Conservation (phyloP, 2,888 invertebrate species). For the Mesorhabditis spiculigera region DNA sequence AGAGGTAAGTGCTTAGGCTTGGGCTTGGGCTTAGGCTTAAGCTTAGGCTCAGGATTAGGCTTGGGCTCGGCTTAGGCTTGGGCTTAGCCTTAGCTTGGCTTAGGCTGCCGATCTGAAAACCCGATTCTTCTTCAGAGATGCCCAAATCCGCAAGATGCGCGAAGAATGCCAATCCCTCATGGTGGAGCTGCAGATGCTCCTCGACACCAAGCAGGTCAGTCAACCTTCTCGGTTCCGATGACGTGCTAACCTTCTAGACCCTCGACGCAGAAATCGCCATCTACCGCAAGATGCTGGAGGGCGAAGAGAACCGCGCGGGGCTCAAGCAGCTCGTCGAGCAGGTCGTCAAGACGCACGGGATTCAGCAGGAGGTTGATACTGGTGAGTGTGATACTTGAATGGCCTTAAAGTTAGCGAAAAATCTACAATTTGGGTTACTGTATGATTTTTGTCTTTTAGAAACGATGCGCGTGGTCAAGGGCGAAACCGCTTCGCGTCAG, state of each 20-base stretch:
- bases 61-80: too few species aligned
- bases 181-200: constrained; percentile 56
- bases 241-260: constrained; percentile 36
- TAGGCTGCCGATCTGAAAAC: constrained; percentile 12
- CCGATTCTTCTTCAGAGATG: constrained; percentile 37
- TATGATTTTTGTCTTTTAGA: constrained; percentile 21
- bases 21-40: too few species aligned
- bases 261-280: constrained; percentile 65
- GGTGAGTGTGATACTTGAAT: constrained; percentile 17
- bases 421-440: background rate
- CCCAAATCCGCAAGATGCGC: constrained; percentile 54
- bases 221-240: background rate
- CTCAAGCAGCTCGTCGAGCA: constrained; percentile 56
- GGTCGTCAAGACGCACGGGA: constrained; percentile 55
- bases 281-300: constrained; percentile 65
- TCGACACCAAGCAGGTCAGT: constrained; percentile 61
- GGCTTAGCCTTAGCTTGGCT: background rate
- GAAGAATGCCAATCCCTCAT: constrained; percentile 59
- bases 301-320: constrained; percentile 62
- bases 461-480: constrained; percentile 43
- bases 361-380: constrained; percentile 47
- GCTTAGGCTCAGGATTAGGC: too few species aligned
- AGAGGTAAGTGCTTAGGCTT: constrained; percentile 14
- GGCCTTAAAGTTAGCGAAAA: background rate
- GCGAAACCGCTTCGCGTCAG: constrained; percentile 63